Percentiles rank a stretch among this genome's conserved stretches.
Evolutionary conservation across 1,140 invertebrate species (phyloP).

Genomic region (Marisa cornuarietis): DNA sequence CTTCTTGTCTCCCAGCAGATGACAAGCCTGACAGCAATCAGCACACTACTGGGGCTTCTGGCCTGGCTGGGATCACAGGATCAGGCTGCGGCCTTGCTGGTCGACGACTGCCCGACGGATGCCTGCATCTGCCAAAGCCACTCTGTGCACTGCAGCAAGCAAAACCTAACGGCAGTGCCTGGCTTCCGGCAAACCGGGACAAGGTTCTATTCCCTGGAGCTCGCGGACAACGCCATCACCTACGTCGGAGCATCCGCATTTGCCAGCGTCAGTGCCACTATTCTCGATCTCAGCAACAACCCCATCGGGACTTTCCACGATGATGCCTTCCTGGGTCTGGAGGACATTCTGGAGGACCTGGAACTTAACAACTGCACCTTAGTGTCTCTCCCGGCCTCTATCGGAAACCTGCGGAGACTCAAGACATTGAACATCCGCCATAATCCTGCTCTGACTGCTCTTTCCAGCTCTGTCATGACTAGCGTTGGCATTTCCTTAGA

Average conservation of each 20-base stretch:
- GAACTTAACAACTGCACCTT: conserved; percentile 17
- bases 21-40: too few relatives aligned
- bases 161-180: conserved; percentile 12
- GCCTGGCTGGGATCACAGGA: neutral
- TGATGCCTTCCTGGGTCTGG: conserved; percentile 20
- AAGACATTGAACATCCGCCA: conserved; percentile 15
- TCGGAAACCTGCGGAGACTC: conserved; percentile 2
- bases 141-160: conserved; percentile 15
- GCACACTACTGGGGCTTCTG: too few relatives aligned
- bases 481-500: neutral
- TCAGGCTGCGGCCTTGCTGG: neutral
- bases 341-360: conserved; percentile 20
- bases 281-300: conserved; percentile 26
- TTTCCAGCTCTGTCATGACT: conserved; percentile 6
- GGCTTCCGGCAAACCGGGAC: neutral
- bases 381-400: conserved; percentile 4
- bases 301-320: conserved; percentile 5
- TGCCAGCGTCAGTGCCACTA: neutral
- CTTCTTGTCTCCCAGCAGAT: neutral
- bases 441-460: conserved; percentile 11
- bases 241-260: conserved; percentile 8
- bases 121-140: conserved; percentile 9
- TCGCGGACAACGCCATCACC: conserved; percentile 23
- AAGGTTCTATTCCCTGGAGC: conserved; percentile 1
- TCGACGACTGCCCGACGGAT: neutral